These are phyloP conservation scores for Bombus terrestris DNA, from an alignment of 1,140 invertebrate genomes.

Conservation along the genomic window DNA sequence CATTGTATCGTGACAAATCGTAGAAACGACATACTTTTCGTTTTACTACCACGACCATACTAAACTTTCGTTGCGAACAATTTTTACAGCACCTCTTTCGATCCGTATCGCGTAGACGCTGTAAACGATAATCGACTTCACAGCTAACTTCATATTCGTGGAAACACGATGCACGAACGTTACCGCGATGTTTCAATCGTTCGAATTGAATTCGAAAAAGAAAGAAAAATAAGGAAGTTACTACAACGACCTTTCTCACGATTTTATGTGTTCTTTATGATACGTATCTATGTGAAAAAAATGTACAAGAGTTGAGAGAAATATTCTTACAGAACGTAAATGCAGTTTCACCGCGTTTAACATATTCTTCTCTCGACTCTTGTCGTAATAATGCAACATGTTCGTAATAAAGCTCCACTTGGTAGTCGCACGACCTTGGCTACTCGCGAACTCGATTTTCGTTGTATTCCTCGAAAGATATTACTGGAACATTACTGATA, in stretches of 20 bases:
- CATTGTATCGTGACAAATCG: background rate
- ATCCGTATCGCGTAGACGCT: constrained; percentile 40
- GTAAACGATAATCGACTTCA: constrained; percentile 50
- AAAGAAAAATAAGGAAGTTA: background rate
- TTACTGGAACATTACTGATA: background rate
- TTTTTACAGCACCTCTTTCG: background rate
- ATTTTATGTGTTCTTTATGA: background rate
- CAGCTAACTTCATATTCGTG: constrained; percentile 57
- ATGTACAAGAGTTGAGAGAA: background rate
- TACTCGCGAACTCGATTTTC: constrained; percentile 42
- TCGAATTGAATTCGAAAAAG: background rate
- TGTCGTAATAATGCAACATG: constrained; percentile 56
- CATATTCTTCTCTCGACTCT: constrained; percentile 51
- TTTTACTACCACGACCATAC: background rate
- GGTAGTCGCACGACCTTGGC: constrained; percentile 57
- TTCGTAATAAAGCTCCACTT: constrained; percentile 59
- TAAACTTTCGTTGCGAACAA: background rate
- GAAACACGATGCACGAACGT: constrained; percentile 18
- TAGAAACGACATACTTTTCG: constrained; percentile 1
- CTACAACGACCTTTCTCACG: background rate
- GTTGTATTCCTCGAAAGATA: background rate
- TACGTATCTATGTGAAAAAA: background rate
- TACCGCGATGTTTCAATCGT: constrained; percentile 32
- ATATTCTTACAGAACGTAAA: constrained; percentile 18
- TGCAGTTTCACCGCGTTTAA: constrained; percentile 33